Evolutionary conservation across 2,797 vertebrate species (phyloP).

Genomic region (Scolopax rusticola): DNA sequence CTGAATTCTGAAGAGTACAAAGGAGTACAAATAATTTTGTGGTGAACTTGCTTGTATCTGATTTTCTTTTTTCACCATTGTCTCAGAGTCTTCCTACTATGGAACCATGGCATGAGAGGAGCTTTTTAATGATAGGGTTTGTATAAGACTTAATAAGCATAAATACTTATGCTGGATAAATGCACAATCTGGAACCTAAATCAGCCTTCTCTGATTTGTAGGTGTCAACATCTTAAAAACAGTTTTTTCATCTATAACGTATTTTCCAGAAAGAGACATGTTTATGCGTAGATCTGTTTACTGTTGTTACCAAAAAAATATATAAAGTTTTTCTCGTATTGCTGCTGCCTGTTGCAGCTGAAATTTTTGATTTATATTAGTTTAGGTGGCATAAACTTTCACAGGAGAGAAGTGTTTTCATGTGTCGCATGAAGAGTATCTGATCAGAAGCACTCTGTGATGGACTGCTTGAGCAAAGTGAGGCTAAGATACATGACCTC

Average conservation of each 20-base stretch:
- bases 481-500: not conserved
- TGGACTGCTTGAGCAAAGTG: not conserved
- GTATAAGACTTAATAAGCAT: not conserved
- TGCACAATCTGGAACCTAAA: not conserved
- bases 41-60: not conserved
- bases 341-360: not conserved
- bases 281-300: not conserved
- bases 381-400: not conserved
- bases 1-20: not conserved
- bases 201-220: not conserved
- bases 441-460: not conserved
- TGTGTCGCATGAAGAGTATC: not conserved
- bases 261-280: not conserved
- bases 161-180: not conserved
- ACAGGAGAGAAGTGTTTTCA: not conserved
- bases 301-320: not conserved
- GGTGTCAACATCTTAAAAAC: not conserved
- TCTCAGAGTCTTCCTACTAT: not conserved
- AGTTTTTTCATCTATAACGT: not conserved
- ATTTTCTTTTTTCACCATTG: not conserved
- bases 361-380: not conserved
- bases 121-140: not conserved
- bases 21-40: not conserved
- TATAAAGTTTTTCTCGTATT: not conserved
- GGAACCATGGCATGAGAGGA: not conserved